Conservation (phyloP, 2,113 vertebrate species). For the Sciurus niger region DNA sequence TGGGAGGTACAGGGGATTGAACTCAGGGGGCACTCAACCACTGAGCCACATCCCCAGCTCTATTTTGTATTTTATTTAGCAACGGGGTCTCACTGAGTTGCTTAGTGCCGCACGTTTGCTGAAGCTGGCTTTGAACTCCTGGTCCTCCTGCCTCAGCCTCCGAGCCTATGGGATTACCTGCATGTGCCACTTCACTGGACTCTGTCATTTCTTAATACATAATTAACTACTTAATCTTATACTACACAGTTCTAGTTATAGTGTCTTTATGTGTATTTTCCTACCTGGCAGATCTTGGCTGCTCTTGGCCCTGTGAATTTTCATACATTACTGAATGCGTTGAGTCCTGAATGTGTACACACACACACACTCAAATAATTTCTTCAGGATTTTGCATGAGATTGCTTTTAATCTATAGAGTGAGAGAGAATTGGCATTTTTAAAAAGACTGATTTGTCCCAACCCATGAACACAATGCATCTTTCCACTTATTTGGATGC, state of each 20-base stretch:
- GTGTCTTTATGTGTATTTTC: constrained; percentile 39
- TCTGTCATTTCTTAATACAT: background rate
- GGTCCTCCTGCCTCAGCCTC: no score
- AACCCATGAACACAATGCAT: background rate
- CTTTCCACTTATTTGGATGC: constrained; percentile 24
- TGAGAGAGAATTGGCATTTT: background rate
- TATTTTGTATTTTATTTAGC: no score
- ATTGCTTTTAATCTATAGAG: background rate
- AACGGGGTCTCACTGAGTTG: no score
- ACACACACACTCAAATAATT: background rate
- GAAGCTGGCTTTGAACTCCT: no score
- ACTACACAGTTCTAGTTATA: constrained; percentile 16
- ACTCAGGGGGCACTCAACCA: no score
- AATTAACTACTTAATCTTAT: constrained; percentile 57
- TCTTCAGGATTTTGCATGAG: constrained; percentile 23
- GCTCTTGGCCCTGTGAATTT: constrained; percentile 14
- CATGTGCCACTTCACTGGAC: no score
- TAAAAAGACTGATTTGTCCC: constrained; percentile 24
- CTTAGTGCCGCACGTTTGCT: no score
- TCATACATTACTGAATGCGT: background rate
- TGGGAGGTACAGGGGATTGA: no score
- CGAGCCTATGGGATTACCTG: no score
- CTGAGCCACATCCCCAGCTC: no score
- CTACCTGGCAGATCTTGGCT: constrained; percentile 27
- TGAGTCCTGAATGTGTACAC: background rate